Evolutionary conservation across 2,888 invertebrate genomes (phyloP).

Genomic region (Caenorhabditis imperialis): DNA sequence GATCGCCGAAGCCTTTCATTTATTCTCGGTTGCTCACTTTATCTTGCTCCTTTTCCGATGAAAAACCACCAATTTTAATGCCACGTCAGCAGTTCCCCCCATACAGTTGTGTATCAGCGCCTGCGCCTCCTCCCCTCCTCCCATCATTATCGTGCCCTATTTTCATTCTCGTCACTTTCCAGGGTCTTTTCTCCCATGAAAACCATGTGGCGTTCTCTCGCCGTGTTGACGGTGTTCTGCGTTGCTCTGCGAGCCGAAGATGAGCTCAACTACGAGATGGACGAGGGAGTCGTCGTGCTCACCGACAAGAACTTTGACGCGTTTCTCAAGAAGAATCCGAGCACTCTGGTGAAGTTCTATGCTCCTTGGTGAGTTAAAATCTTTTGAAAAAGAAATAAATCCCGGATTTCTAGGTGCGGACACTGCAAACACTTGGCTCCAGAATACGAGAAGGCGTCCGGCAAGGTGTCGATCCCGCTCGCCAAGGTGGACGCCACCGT

Average conservation of each 20-base stretch:
- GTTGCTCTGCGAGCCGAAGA: conserved; percentile 41
- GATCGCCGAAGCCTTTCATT: too few species aligned
- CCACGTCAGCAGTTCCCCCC: too few species aligned
- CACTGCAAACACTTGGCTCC: conserved; percentile 81
- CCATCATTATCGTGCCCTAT: too few species aligned
- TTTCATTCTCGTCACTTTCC: too few species aligned
- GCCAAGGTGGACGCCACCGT: conserved; percentile 82
- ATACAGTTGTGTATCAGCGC: too few species aligned
- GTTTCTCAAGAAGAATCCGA: conserved; percentile 78
- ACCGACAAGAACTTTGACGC: conserved; percentile 77
- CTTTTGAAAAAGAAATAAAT: background rate
- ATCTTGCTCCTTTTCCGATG: too few species aligned
- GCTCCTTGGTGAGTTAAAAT: conserved; percentile 81
- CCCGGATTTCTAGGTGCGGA: conserved; percentile 78
- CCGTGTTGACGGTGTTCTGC: too few species aligned
- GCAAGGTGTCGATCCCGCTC: conserved; percentile 76
- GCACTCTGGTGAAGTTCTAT: conserved; percentile 82
- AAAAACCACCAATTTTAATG: too few species aligned
- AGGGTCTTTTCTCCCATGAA: too few species aligned
- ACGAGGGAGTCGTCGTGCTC: conserved; percentile 69
- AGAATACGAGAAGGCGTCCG: conserved; percentile 81
- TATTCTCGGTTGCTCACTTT: too few species aligned
- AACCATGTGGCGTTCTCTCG: too few species aligned
- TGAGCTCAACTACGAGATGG: conserved; percentile 64
- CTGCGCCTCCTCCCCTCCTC: too few species aligned